phyloP scores from a whole-genome alignment of 2,797 vertebrate species.

The Borostomias antarcticus region DNA sequence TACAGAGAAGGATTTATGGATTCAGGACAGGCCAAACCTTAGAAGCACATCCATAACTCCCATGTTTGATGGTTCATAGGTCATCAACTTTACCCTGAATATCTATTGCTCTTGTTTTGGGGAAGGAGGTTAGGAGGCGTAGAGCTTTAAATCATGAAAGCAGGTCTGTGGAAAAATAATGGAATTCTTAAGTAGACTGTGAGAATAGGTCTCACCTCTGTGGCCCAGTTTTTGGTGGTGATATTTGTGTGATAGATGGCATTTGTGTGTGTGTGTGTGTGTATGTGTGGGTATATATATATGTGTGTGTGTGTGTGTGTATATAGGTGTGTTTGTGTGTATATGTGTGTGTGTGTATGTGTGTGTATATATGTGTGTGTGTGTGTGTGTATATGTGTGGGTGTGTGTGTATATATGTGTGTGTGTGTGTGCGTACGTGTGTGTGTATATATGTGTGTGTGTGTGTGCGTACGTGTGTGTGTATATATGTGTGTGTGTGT shows the following conservation, averaged over 20 bases:
- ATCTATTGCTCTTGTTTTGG: neutral
- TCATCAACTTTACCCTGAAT: neutral
- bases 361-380: neutral
- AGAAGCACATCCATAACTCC: conserved; percentile 25
- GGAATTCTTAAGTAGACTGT: conserved; percentile 14
- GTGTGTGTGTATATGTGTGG: neutral
- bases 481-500: neutral
- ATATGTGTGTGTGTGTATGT: neutral
- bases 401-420: neutral
- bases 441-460: neutral
- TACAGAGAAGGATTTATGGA: conserved; percentile 8
- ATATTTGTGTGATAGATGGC: neutral
- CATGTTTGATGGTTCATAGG: conserved; percentile 9
- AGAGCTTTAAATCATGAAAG: conserved; percentile 7
- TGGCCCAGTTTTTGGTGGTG: neutral
- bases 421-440: neutral
- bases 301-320: neutral
- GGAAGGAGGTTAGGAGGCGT: neutral
- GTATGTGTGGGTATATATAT: neutral
- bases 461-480: neutral
- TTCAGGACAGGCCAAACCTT: neutral
- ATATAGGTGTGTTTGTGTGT: neutral
- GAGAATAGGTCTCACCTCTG: neutral
- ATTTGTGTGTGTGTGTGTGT: neutral
- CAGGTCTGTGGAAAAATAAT: conserved; percentile 19